Percentiles rank a stretch among this genome's conserved stretches.
These are phyloP conservation scores for Syndactyla subalaris DNA, from an alignment of 2,797 vertebrate genomes.

Conservation along the genomic window DNA sequence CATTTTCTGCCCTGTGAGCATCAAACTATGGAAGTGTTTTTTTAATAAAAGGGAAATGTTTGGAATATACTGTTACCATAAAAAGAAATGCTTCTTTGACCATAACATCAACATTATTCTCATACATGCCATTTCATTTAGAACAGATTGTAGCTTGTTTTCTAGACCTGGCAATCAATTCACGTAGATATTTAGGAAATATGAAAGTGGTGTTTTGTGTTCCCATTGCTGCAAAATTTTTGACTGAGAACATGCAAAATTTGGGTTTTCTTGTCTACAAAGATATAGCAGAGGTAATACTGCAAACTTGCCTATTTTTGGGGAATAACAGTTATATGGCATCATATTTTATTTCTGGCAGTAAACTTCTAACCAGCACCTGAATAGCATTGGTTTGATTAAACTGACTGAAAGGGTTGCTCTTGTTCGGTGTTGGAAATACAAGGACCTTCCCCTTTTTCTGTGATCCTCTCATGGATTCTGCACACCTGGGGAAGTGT, in stretches of 20 bases:
- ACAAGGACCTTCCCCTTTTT: background rate
- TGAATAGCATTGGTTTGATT: background rate
- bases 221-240: background rate
- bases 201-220: background rate
- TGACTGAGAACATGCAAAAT: background rate
- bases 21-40: background rate
- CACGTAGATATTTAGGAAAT: background rate
- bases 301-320: background rate
- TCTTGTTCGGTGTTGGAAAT: background rate
- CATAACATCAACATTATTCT: background rate
- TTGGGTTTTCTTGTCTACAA: background rate
- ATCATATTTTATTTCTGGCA: background rate
- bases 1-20: background rate
- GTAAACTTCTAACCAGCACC: background rate
- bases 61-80: conserved; percentile 1
- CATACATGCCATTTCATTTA: background rate
- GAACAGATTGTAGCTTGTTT: conserved; percentile 36
- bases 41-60: conserved; percentile 22
- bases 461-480: background rate
- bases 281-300: background rate
- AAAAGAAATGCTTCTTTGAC: conserved; percentile 10
- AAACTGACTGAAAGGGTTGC: background rate
- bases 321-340: background rate
- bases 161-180: background rate
- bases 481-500: background rate